Evolutionary conservation across 2,113 vertebrate species (phyloP), one percentile per base, ranked within the genome.

Genomic region (Centrocercus urophasianus): DNA sequence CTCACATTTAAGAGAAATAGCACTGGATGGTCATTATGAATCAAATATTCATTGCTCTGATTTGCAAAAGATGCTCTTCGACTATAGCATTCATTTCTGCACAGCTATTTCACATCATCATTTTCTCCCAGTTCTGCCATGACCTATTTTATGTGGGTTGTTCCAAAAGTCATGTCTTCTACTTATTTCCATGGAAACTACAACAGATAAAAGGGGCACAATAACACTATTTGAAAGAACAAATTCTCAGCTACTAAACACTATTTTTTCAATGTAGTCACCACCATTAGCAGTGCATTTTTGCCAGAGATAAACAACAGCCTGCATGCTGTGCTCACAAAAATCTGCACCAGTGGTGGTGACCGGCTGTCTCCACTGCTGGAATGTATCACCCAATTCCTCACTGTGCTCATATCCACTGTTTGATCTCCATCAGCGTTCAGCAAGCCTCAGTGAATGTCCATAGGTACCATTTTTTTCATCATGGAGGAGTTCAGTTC

Each of bases 31-130:
- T 69, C 19, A 4, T 32, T 70, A 3, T 42, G 48, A 57, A 47
- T 60, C 43, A 50, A 43, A 36, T 40, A 64, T 14, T 83, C 50
- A 24, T 57, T 91, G 61, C 45, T 9, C 38, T 90, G 45, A 45
- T 59, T 45, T 77, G 19, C 42, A 71, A 17, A 88, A 27, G 8
- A 0, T 34, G 6, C 40, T 78, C 24, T 72, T 75, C 54, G n/a
- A 3, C 59, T 72, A 1, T 4, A 57, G 13, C 1, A 0, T 54
- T 93, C 7, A 6, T 79, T 86, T 84, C 50, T 76, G 52, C 0
- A 0, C 36, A 73, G 40, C 16, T 43, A 4, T 83, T 86, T 70
- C 64, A 21, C 11, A 3, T 42, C 0, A 0, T 28, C 40, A 1
- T 12, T 28, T 69, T 54, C n/a, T 69, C 32, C 32, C 3, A 0